phyloP scores from a whole-genome alignment of 2,888 invertebrate species.

The Gastracanthus pulcherrimus region DNA sequence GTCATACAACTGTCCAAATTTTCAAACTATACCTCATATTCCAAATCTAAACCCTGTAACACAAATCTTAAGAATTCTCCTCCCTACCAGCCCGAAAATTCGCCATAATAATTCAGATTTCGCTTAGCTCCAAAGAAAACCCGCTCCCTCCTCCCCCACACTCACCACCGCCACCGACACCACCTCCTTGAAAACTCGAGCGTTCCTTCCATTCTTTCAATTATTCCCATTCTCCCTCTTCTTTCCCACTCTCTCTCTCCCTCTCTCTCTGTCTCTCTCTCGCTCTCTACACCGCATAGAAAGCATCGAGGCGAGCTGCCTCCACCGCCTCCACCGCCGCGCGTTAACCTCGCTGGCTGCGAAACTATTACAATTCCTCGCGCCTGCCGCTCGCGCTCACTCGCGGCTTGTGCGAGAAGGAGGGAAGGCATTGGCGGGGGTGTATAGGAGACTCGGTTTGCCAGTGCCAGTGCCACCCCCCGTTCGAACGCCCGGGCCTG shows the following conservation, averaged over 20 bases:
- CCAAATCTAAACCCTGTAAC: too few species aligned
- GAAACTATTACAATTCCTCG: slow-evolving; percentile 75
- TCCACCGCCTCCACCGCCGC: neutral
- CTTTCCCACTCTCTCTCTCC: neutral
- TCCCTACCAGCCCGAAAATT: too few species aligned
- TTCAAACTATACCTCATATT: too few species aligned
- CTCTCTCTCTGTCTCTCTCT: neutral
- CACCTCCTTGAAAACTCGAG: slow-evolving; percentile 55
- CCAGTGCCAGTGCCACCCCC: slow-evolving; percentile 60
- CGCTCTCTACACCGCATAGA: slow-evolving; percentile 27
- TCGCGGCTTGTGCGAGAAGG: slow-evolving; percentile 52
- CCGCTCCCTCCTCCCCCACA: neutral
- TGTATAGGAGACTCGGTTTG: slow-evolving; percentile 34
- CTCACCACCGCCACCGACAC: too few species aligned
- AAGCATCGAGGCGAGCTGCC: slow-evolving; percentile 42
- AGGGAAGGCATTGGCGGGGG: slow-evolving; percentile 36
- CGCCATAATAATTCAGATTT: too few species aligned
- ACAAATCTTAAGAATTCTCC: too few species aligned
- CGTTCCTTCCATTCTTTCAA: slow-evolving; percentile 58
- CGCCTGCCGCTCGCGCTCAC: slow-evolving; percentile 61
- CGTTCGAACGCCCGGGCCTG: slow-evolving; percentile 59
- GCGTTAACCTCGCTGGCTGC: slow-evolving; percentile 65
- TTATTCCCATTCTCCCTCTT: slow-evolving; percentile 44
- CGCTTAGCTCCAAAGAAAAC: too few species aligned
- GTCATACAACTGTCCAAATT: too few species aligned